These are phyloP conservation scores for Oncorhynchus nerka DNA, from an alignment of 2,113 vertebrate species.

Conservation along the genomic window DNA sequence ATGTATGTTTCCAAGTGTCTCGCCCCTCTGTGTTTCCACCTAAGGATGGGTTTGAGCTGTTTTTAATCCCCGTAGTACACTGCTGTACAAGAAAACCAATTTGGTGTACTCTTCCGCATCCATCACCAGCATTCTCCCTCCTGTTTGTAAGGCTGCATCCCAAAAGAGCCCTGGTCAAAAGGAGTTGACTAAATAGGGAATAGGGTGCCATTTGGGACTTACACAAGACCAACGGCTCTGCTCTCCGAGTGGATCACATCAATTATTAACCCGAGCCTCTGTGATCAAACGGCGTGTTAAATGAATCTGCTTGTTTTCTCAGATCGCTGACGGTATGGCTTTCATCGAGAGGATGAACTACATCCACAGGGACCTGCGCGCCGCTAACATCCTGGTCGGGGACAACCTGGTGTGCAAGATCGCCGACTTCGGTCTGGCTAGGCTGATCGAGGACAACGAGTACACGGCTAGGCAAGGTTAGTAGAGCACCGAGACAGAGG, in stretches of 20 bases:
- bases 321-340: conserved; percentile 97
- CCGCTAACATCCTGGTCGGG: conserved; percentile 93
- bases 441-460: conserved; percentile 96
- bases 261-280: background rate
- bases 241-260: background rate
- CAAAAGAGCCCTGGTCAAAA: no score
- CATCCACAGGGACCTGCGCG: conserved; percentile 94
- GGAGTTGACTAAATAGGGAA: no score
- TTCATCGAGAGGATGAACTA: conserved; percentile 99
- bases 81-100: background rate
- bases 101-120: conserved; percentile 19
- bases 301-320: conserved; percentile 23
- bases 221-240: no score
- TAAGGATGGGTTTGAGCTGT: background rate
- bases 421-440: conserved; percentile 93
- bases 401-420: conserved; percentile 97
- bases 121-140: background rate
- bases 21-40: no score
- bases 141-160: no score
- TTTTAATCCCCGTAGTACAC: background rate
- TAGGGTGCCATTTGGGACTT: no score
- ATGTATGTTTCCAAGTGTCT: no score
- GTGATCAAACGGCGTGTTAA: background rate
- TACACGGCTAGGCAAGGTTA: conserved; percentile 94
- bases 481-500: conserved; percentile 7